Conservation (phyloP, 2,113 vertebrate genomes). For the Ictidomys tridecemlineatus region DNA sequence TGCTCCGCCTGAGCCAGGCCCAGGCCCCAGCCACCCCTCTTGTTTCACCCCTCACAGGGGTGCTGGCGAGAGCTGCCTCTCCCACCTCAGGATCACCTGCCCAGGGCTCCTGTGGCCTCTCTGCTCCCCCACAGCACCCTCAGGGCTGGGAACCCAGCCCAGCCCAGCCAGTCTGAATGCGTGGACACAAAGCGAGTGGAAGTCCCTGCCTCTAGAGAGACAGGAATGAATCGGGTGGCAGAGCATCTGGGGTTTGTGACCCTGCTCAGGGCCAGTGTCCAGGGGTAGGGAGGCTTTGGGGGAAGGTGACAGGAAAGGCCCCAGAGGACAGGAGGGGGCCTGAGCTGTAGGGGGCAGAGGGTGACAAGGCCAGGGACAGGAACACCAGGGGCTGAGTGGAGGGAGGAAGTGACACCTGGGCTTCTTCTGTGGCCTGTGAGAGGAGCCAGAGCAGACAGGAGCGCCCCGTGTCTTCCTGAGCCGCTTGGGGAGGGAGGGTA, state of each 20-base stretch:
- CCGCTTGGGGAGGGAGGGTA: neutral
- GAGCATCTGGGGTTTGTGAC: neutral
- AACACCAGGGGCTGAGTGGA: neutral
- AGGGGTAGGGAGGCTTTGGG: neutral
- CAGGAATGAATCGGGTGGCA: neutral
- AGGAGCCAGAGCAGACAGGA: neutral
- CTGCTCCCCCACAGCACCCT: neutral
- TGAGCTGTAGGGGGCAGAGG: neutral
- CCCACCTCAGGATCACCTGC: neutral
- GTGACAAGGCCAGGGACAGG: neutral
- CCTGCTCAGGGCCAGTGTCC: too few species aligned
- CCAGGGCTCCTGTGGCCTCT: neutral
- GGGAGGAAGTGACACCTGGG: neutral
- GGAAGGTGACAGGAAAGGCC: neutral
- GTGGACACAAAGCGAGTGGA: neutral
- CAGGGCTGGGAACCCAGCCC: neutral
- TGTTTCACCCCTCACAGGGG: neutral
- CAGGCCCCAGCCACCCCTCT: too few species aligned
- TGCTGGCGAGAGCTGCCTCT: neutral
- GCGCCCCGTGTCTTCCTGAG: neutral
- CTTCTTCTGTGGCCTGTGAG: too few species aligned
- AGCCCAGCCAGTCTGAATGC: too few species aligned
- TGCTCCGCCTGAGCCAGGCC: fast-evolving
- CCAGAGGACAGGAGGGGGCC: neutral
- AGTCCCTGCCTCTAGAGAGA: neutral